Conservation (phyloP, 2,888 invertebrate genomes). For the Campopleginae sp. region DNA sequence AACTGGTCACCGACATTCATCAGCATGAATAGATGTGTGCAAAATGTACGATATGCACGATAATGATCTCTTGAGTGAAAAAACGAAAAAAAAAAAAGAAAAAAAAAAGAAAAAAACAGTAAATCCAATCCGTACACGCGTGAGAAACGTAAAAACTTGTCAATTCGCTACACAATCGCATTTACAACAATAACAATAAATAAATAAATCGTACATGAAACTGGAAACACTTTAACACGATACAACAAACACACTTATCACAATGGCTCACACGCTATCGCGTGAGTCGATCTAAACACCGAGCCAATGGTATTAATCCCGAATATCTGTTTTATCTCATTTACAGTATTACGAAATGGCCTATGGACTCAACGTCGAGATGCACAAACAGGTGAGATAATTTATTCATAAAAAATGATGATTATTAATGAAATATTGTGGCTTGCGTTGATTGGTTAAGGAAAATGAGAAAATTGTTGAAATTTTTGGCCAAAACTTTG, state of each 20-base stretch:
- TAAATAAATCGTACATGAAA: conserved; percentile 35
- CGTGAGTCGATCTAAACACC: conserved; percentile 42
- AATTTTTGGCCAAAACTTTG: not conserved
- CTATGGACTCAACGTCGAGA: conserved; percentile 98
- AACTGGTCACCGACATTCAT: conserved; percentile 68
- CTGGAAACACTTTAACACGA: not conserved
- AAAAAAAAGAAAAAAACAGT: conserved; percentile 12
- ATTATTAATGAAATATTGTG: not conserved
- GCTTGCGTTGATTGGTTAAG: too few relatives aligned
- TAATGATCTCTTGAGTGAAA: conserved; percentile 52
- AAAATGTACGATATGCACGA: conserved; percentile 48
- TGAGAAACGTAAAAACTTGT: conserved; percentile 54
- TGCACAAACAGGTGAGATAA: conserved; percentile 96
- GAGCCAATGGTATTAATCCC: conserved; percentile 42
- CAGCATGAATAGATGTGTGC: conserved; percentile 60
- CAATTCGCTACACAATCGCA: conserved; percentile 20
- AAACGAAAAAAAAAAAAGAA: not conserved
- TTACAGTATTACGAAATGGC: conserved; percentile 99
- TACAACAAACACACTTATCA: conserved; percentile 2
- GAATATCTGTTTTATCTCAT: conserved; percentile 72
- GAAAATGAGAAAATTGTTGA: too few relatives aligned
- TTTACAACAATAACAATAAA: conserved; percentile 15
- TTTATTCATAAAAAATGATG: too few relatives aligned
- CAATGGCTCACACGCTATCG: conserved; percentile 45
- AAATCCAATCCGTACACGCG: conserved; percentile 38